phyloP scores from a whole-genome alignment of 2,888 invertebrate genomes.

The Coecobrya sp. region DNA sequence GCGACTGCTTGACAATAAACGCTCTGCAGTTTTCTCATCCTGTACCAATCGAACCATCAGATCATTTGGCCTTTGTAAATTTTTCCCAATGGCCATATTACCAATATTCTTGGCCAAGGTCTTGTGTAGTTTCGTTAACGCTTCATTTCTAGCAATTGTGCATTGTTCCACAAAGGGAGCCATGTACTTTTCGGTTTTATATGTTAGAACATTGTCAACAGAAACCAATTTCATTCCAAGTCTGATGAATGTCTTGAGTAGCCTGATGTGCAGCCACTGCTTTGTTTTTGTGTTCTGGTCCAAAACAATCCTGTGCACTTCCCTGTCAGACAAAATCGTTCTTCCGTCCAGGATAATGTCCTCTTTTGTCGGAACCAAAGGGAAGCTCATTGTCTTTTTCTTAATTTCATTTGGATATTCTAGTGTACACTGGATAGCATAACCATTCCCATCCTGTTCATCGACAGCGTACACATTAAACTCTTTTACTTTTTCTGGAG shows the following conservation, averaged over 20 bases:
- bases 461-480: too few relatives aligned
- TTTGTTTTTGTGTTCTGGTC: not conserved
- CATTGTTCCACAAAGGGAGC: not conserved
- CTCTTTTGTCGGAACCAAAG: too few relatives aligned
- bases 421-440: too few relatives aligned
- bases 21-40: not conserved
- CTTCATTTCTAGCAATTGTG: not conserved
- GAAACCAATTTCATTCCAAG: not conserved
- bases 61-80: not conserved
- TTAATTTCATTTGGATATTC: too few relatives aligned
- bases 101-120: not conserved
- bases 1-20: not conserved
- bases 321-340: too few relatives aligned
- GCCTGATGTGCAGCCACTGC: not conserved
- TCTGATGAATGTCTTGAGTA: not conserved
- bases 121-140: not conserved
- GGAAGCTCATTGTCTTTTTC: too few relatives aligned
- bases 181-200: not conserved
- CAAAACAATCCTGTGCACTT: not conserved
- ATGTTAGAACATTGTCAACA: not conserved
- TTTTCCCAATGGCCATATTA: not conserved
- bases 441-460: too few relatives aligned
- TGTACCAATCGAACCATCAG: not conserved
- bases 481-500: too few relatives aligned
- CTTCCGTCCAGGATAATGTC: too few relatives aligned